Conservation (phyloP, 2,888 invertebrate genomes). For the Lochmaea capreae region DNA sequence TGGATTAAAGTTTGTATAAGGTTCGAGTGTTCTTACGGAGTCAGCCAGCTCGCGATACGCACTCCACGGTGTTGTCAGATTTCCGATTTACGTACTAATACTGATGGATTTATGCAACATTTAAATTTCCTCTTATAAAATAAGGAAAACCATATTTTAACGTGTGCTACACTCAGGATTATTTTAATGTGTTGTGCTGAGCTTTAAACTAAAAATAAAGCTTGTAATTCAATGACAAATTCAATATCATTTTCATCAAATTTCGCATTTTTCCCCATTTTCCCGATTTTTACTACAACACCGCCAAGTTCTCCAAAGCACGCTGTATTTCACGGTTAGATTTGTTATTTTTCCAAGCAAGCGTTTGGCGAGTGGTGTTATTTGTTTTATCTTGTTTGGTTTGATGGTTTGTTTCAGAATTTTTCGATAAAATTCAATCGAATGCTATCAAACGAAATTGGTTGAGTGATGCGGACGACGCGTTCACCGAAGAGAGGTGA, state of each 20-base stretch:
- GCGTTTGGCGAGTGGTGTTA: constrained; percentile 16
- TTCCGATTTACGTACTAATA: constrained; percentile 44
- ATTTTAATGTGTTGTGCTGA: too few species aligned
- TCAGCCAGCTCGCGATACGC: background rate
- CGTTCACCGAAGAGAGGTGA: background rate
- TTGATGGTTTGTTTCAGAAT: constrained; percentile 17
- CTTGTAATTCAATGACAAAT: too few species aligned
- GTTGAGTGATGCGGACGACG: background rate
- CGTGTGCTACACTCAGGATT: too few species aligned
- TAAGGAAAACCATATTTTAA: too few species aligned
- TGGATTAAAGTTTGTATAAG: constrained; percentile 66
- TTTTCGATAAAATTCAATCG: constrained; percentile 14
- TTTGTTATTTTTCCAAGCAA: constrained; percentile 55
- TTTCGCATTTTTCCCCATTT: too few species aligned
- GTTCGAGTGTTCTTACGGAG: constrained; percentile 52
- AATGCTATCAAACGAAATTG: background rate
- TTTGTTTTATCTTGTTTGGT: constrained; percentile 16
- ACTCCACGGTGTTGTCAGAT: background rate
- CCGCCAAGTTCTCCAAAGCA: too few species aligned
- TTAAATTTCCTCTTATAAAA: too few species aligned
- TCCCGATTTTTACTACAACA: too few species aligned
- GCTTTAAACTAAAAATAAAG: too few species aligned
- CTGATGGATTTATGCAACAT: background rate
- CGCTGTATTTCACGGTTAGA: constrained; percentile 45
- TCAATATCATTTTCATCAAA: too few species aligned